Evolutionary conservation across 2,888 invertebrate species (phyloP).

Genomic region (Drosophila ezoana): DNA sequence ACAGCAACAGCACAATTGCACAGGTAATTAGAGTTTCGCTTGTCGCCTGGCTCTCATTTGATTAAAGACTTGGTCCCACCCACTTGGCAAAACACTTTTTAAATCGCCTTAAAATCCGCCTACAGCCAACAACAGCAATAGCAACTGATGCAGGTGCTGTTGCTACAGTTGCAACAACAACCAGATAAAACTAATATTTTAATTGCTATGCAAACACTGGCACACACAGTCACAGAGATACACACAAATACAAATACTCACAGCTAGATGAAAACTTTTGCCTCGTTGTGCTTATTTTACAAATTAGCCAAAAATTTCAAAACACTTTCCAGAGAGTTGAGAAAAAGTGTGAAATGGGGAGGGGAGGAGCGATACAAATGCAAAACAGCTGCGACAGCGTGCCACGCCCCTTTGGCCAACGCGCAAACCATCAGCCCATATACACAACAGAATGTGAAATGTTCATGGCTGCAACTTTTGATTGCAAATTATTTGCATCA

Average conservation of each 20-base stretch:
- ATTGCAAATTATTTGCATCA: slow-evolving; percentile 76
- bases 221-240: slow-evolving; percentile 7
- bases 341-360: not conserved
- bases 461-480: slow-evolving; percentile 69
- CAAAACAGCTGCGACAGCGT: slow-evolving; percentile 35
- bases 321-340: slow-evolving; percentile 24
- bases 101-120: slow-evolving; percentile 53
- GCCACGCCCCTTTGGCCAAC: slow-evolving; percentile 32
- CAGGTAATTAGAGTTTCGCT: slow-evolving; percentile 57
- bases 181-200: slow-evolving; percentile 67
- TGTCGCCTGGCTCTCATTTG: slow-evolving; percentile 56
- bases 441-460: slow-evolving; percentile 27
- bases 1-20: slow-evolving; percentile 35
- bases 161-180: slow-evolving; percentile 8
- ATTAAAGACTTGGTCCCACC: slow-evolving; percentile 49
- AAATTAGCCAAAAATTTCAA: slow-evolving; percentile 65
- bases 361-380: slow-evolving; percentile 12
- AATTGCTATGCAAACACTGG: slow-evolving; percentile 64
- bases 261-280: slow-evolving; percentile 42
- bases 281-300: slow-evolving; percentile 61
- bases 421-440: not conserved
- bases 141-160: slow-evolving; percentile 4
- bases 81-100: slow-evolving; percentile 31
- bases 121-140: slow-evolving; percentile 11
- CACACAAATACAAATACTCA: slow-evolving; percentile 5